These are phyloP conservation scores for Amiota communis DNA, from an alignment of 2,888 invertebrate genomes.

Conservation along the genomic window DNA sequence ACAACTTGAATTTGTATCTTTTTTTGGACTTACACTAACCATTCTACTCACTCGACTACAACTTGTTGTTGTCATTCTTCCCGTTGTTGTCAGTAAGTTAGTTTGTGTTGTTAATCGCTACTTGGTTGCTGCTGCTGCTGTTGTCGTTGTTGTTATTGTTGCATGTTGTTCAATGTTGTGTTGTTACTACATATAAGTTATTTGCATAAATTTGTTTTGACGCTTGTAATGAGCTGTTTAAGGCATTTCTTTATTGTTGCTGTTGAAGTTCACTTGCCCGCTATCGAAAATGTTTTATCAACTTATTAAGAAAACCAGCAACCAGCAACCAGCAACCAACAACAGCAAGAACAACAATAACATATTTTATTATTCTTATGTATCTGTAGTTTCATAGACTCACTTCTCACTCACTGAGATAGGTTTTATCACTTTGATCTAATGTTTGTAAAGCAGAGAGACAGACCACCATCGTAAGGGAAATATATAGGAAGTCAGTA, in stretches of 20 bases:
- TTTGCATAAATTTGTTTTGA: constrained; percentile 72
- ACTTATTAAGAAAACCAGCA: constrained; percentile 26
- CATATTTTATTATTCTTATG: background rate
- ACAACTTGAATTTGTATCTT: constrained; percentile 5
- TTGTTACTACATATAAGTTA: constrained; percentile 39
- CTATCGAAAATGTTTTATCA: constrained; percentile 64
- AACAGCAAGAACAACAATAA: constrained; percentile 4
- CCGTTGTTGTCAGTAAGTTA: too few species aligned
- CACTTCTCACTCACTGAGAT: too few species aligned
- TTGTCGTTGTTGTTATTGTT: constrained; percentile 30
- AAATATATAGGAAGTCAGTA: too few species aligned
- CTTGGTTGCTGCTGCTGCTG: background rate
- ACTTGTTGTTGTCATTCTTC: background rate
- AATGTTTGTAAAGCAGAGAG: constrained; percentile 33
- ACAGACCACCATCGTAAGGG: too few species aligned
- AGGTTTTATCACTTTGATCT: constrained; percentile 37
- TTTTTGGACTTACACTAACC: constrained; percentile 1
- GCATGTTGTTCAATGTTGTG: constrained; percentile 21
- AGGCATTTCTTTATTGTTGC: constrained; percentile 53
- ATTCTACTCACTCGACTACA: background rate
- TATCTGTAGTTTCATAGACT: too few species aligned
- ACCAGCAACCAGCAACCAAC: constrained; percentile 31
- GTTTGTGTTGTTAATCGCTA: background rate
- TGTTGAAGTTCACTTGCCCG: constrained; percentile 42
- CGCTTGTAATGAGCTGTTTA: constrained; percentile 69